These are phyloP conservation scores for Triplophysa yarkandensis DNA, from an alignment of 2,797 vertebrate genomes.

Conservation along the genomic window DNA sequence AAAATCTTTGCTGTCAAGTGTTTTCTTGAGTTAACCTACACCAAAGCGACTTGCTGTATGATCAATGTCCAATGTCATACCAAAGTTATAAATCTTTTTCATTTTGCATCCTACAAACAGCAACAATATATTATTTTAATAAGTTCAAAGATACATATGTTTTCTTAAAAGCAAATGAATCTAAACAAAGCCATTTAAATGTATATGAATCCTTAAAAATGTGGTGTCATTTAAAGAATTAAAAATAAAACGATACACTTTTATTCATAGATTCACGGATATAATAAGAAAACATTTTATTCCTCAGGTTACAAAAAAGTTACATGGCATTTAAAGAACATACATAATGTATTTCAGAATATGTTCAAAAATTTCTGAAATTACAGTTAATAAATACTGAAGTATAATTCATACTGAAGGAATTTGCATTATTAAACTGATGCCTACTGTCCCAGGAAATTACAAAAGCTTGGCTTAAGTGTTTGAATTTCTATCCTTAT, in stretches of 20 bases:
- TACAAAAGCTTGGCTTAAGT: not conserved
- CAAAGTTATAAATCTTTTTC: not conserved
- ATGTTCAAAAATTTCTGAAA: constrained; percentile 20
- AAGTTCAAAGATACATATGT: not conserved
- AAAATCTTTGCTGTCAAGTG: not conserved
- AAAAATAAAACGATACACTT: not conserved
- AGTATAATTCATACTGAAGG: constrained; percentile 14
- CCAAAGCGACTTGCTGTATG: not conserved
- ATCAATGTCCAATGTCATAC: not conserved
- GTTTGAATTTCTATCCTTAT: not conserved
- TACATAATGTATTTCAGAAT: not conserved
- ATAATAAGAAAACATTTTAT: not conserved
- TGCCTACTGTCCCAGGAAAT: not conserved
- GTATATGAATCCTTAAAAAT: not conserved
- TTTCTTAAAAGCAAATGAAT: constrained; percentile 11
- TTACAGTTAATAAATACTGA: constrained; percentile 30
- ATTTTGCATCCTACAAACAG: no score
- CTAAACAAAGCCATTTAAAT: not conserved
- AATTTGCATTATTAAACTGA: constrained; percentile 12
- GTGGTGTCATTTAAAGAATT: not conserved
- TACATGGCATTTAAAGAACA: constrained; percentile 5
- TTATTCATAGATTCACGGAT: no score
- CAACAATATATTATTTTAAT: no score
- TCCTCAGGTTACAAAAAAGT: not conserved
- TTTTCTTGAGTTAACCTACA: not conserved